Evolutionary conservation across 2,888 invertebrate genomes (phyloP).

Genomic region (Rapana venosa): DNA sequence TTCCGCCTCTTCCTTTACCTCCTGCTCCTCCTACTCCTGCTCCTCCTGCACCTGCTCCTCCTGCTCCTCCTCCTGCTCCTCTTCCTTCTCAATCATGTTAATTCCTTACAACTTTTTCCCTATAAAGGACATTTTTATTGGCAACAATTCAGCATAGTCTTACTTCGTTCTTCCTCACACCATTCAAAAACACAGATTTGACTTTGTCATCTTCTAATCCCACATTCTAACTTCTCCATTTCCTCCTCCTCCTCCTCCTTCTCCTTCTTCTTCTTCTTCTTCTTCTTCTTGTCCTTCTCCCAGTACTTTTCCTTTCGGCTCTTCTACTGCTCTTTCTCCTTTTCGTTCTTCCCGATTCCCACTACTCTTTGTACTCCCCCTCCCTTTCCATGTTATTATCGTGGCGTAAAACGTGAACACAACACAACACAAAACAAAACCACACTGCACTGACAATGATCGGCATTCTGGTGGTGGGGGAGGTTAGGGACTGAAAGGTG

Average conservation of each 20-base stretch:
- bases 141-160: not conserved
- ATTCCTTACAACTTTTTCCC: not conserved
- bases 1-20: no score
- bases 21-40: not conserved
- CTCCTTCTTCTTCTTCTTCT: not conserved
- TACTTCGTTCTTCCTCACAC: no score
- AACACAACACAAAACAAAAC: no score
- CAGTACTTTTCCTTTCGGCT: not conserved
- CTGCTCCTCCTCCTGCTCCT: not conserved
- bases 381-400: not conserved
- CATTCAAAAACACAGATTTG: not conserved
- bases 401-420: no score
- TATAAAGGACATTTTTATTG: not conserved
- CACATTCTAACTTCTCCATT: not conserved
- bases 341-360: not conserved
- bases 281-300: not conserved
- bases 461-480: no score
- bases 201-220: not conserved
- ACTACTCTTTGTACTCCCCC: not conserved
- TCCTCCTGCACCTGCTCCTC: not conserved
- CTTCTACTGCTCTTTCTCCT: not conserved
- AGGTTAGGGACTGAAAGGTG: no score
- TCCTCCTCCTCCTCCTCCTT: not conserved
- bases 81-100: not conserved
- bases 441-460: no score